Base-by-base conservation (phyloP, 2,888 invertebrate species). In the Protodeltote pygarga region DNA sequence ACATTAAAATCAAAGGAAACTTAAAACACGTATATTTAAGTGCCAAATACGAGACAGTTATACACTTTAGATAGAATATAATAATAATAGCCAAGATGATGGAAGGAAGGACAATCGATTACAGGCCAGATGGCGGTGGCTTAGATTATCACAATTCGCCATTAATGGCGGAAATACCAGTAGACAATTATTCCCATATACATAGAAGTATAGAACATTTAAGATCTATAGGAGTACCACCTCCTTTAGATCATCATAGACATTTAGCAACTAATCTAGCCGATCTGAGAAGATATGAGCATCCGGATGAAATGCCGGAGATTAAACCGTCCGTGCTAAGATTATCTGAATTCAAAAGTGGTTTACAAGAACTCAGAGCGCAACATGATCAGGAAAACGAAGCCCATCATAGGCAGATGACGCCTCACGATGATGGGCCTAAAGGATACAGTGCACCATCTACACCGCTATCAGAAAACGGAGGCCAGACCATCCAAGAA, bases 81-180 rank as follows among this genome's bases (percentile, higher is more conserved):
- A 76, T 75, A 69, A 71, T 63, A 70, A 60, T 71, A 69, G 68
- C 71, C 81, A 89, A 89, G 81, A 92, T 92, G 91, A 93, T 92
- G 93, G 92, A 93, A 87, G 92, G 92, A 72, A 77, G 93, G 75
- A 92, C 93, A 28, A 92, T 93, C 62, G 93, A 93, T 66, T 93
- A 93, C 69, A 81, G 92, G 71, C 88, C 92, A 24, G 92, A 92
- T 52, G 93, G 94, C 72, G 94, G 94, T 45, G 94, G 94, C 21
- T 86, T 94, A 51, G 94, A 94, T 73, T 94, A 94, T 79, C 94
- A 94, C 78, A 94, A 94, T 74, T 94, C 94, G 8, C 94, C 94
- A 5, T 76, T 94, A 8, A 94, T 94, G 91, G 94, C 94, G 0
- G 94, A 94, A 83, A 94, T 94, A 76, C 94, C 94, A 21, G 82